Conservation (phyloP, 2,888 invertebrate genomes). For the Buathra laborator region DNA sequence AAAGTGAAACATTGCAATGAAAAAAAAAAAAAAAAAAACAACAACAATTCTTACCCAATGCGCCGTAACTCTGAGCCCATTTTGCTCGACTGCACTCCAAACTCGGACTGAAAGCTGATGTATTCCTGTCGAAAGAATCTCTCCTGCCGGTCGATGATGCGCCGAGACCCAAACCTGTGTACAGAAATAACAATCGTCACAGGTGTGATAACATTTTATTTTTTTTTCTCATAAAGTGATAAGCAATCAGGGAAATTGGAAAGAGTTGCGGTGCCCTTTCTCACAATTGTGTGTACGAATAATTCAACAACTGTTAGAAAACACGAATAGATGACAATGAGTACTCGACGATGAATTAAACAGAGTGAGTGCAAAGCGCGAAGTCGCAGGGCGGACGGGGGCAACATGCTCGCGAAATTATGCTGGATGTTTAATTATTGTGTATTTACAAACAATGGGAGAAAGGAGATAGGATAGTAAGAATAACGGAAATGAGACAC, state of each 20-base stretch:
- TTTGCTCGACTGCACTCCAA: slow-evolving; percentile 89
- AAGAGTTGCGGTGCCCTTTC: slow-evolving; percentile 4
- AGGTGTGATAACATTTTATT: background rate
- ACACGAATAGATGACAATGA: slow-evolving; percentile 46
- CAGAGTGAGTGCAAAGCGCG: slow-evolving; percentile 35
- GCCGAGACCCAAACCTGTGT: slow-evolving; percentile 85
- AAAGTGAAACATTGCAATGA: background rate
- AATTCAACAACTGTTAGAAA: slow-evolving; percentile 45
- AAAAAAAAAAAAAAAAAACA: background rate
- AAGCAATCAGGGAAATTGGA: background rate
- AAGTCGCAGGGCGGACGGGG: background rate
- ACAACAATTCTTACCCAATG: slow-evolving; percentile 85
- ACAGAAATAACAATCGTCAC: slow-evolving; percentile 69
- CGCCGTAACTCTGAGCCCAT: slow-evolving; percentile 88
- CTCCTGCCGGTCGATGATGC: slow-evolving; percentile 89
- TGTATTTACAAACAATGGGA: slow-evolving; percentile 51
- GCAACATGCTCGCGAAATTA: slow-evolving; percentile 52
- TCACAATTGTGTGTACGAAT: slow-evolving; percentile 30
- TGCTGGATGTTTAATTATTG: slow-evolving; percentile 53
- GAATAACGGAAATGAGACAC: slow-evolving; percentile 15
- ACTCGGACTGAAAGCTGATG: slow-evolving; percentile 91
- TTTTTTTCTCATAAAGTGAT: background rate
- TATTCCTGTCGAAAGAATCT: slow-evolving; percentile 92
- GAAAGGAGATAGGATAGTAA: background rate
- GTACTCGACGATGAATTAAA: slow-evolving; percentile 52